phyloP scores from a whole-genome alignment of 2,113 vertebrate genomes.

The Zootoca vivipara region DNA sequence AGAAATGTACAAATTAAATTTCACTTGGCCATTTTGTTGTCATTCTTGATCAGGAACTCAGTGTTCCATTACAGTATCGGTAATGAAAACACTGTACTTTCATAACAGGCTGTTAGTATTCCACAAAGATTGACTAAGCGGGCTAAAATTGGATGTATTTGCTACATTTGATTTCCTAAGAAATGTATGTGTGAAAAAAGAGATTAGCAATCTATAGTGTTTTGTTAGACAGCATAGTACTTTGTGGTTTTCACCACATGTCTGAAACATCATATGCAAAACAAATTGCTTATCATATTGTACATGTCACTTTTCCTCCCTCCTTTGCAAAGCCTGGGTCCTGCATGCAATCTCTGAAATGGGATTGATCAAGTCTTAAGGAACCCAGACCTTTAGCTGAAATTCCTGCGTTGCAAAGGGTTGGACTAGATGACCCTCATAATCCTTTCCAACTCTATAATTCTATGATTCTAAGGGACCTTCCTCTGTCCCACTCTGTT shows the following conservation, averaged over 20 bases:
- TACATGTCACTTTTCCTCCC: conserved; percentile 7
- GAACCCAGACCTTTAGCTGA: too few species aligned
- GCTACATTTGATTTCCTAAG: conserved; percentile 20
- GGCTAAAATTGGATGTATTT: conserved; percentile 24
- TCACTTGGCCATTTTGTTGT: conserved; percentile 51
- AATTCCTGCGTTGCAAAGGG: too few species aligned
- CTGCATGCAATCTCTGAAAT: neutral
- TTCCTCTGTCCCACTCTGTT: neutral
- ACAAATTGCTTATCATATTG: conserved; percentile 46
- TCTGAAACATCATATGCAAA: conserved; percentile 22
- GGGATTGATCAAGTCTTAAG: neutral
- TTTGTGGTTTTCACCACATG: conserved; percentile 38
- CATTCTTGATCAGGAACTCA: conserved; percentile 55
- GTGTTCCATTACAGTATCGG: conserved; percentile 37
- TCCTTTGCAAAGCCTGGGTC: conserved; percentile 1
- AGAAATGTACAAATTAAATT: conserved; percentile 53
- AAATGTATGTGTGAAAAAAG: conserved; percentile 16
- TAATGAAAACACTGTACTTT: conserved; percentile 37
- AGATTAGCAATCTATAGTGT: neutral
- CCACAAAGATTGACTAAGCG: conserved; percentile 29
- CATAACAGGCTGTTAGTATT: conserved; percentile 20
- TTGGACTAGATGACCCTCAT: too few species aligned
- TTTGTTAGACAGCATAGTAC: conserved; percentile 26
- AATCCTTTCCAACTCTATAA: too few species aligned
- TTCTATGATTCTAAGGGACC: too few species aligned